Base-by-base conservation (phyloP, 2,888 invertebrate genomes). In the Phaedon cochleariae region DNA sequence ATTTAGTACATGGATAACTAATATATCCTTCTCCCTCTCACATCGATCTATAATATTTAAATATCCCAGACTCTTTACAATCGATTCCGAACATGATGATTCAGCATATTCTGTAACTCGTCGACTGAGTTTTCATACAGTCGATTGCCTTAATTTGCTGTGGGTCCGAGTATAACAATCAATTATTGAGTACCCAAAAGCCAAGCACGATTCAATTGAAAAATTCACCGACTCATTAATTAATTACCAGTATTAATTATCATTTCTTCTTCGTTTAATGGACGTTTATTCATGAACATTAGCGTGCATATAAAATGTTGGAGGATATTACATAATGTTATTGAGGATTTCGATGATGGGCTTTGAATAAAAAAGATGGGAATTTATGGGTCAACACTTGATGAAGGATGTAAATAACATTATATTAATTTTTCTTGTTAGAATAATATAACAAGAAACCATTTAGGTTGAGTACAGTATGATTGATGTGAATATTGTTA, bases 231-330 rank as follows among this genome's bases (percentile, higher is more conserved):
- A 65, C 71, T 73, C 73, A 75, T 76, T 73, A 74, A 75, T 72
- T 74, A 77, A 78, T 77, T 76, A 73, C 73, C 65, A 63, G 67
- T 70, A 72, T 72, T 75, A 75, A 74, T 75, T 74, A 75, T 71
- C 63, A 68, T 68, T 65, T 72, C 57, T 57, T 57, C 45, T 57
- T 45, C 41, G 41, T 69, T 76, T 71, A 71, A 74, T 73, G 64
- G 72, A 68, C 73, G 69, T 73, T 71, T 71, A 71, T 69, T 70
- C 63, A 61, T 41, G 41, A 41, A 15, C 41, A 41, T 15, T 15
- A 41, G 15, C 12, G 41, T 41, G 41, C 3, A 15, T 26, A 7
- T 5, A 26, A 26, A 41, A 41, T 3, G 6, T 10, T 34, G 9
- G 6, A 41, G 15, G 41, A 41, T 41, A 4, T 15, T 6, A n/a